Evolutionary conservation across 2,888 invertebrate genomes (phyloP).

Genomic region (Andrena bicolor): DNA sequence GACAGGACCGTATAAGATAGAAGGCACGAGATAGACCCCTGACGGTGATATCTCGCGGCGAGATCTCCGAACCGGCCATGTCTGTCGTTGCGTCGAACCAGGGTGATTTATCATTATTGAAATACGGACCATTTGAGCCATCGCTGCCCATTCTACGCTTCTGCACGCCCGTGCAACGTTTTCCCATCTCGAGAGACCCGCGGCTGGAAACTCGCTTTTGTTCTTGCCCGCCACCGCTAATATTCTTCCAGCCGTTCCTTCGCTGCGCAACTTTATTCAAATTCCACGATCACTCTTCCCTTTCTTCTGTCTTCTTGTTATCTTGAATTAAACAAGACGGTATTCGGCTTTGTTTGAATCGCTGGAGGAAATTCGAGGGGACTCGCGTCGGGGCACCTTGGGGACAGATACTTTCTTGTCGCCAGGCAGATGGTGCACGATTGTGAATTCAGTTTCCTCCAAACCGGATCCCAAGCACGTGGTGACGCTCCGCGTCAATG

Average conservation of each 20-base stretch:
- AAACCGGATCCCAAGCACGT: constrained; percentile 66
- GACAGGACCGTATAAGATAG: constrained; percentile 70
- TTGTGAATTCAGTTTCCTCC: constrained; percentile 57
- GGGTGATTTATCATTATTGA: constrained; percentile 82
- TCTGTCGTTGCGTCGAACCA: constrained; percentile 77
- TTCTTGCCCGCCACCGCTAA: constrained; percentile 13
- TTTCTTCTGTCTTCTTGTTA: too few relatives aligned
- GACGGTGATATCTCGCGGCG: constrained; percentile 77
- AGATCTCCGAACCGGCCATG: constrained; percentile 75
- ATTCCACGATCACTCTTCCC: neutral
- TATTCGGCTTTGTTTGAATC: too few relatives aligned
- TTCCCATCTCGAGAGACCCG: constrained; percentile 36
- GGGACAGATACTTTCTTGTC: constrained; percentile 37
- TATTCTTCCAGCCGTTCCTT: neutral
- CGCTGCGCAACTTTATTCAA: neutral
- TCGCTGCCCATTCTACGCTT: constrained; percentile 68
- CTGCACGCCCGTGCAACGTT: constrained; percentile 51
- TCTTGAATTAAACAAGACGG: too few relatives aligned
- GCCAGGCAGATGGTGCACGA: constrained; percentile 55
- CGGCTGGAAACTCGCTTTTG: constrained; percentile 40
- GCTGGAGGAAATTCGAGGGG: constrained; percentile 15
- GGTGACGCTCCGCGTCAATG: constrained; percentile 49
- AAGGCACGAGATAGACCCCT: constrained; percentile 76
- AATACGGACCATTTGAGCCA: constrained; percentile 77
- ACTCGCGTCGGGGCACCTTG: neutral